Percentiles rank a stretch among this genome's conserved stretches.
Conservation (phyloP, 2,113 vertebrate species). For the Marcusenius ussheri region DNA sequence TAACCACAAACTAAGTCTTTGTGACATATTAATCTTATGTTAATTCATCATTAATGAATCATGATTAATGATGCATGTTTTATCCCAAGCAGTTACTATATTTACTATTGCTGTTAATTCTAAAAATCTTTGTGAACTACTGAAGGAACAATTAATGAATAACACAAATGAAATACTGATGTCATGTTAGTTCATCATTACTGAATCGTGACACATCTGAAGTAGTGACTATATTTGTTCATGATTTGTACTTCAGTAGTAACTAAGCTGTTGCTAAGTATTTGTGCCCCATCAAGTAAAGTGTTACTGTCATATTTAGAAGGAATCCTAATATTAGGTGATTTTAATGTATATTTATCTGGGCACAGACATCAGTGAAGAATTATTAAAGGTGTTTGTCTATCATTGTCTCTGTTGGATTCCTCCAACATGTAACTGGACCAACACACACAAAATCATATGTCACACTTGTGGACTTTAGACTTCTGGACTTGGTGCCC, state of each 20-base stretch:
- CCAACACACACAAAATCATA: background rate
- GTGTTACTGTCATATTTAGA: background rate
- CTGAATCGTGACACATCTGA: background rate
- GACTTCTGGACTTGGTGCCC: background rate
- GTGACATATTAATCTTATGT: too few relatives aligned
- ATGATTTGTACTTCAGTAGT: background rate
- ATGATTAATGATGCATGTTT: background rate
- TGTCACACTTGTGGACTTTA: background rate
- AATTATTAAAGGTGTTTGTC: background rate
- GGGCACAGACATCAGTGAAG: slow-evolving; percentile 51
- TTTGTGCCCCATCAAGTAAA: background rate
- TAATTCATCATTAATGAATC: background rate
- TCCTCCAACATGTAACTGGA: background rate
- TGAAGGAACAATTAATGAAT: background rate
- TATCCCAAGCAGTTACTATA: background rate
- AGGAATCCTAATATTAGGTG: background rate
- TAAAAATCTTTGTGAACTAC: background rate
- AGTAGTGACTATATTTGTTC: background rate
- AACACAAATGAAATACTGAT: background rate
- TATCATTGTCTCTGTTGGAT: background rate
- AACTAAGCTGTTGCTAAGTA: background rate
- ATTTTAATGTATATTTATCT: slow-evolving; percentile 26
- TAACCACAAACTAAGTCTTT: too few relatives aligned
- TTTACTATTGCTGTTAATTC: background rate
- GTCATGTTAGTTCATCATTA: background rate